Percentiles rank a stretch among this genome's conserved stretches.
Conservation (phyloP, 2,797 vertebrate genomes). For the Anisognathus igniventris region DNA sequence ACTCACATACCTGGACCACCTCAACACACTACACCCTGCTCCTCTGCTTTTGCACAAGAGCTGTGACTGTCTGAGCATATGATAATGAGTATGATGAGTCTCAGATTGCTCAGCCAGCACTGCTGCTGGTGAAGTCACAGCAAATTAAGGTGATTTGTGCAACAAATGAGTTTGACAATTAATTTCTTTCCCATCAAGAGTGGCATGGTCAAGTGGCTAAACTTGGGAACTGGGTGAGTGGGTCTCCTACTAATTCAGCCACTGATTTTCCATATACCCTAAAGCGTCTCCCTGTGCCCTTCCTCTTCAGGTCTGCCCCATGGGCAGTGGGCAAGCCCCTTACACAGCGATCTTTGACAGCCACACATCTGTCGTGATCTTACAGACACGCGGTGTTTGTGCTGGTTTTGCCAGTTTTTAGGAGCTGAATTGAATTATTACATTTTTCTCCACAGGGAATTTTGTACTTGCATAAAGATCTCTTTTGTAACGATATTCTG, state of each 20-base stretch:
- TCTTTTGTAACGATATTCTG: background rate
- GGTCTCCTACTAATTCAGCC: background rate
- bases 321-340: rapidly evolving
- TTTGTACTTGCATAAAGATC: background rate
- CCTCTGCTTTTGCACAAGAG: background rate
- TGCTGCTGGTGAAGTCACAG: background rate
- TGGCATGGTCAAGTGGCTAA: background rate
- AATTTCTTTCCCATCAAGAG: background rate
- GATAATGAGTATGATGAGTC: rapidly evolving
- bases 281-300: background rate
- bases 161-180: background rate
- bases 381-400: rapidly evolving
- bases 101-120: background rate
- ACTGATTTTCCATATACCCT: rapidly evolving
- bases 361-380: rapidly evolving
- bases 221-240: background rate
- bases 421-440: background rate
- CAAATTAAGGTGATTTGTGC: background rate
- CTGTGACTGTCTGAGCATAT: rapidly evolving
- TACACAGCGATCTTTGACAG: rapidly evolving
- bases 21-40: rapidly evolving
- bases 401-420: background rate
- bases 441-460: background rate
- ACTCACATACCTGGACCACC: background rate
- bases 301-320: background rate